Percentiles rank a stretch among this genome's conserved stretches.
Conservation (phyloP, 1,140 invertebrate species). For the Pantala flavescens region DNA sequence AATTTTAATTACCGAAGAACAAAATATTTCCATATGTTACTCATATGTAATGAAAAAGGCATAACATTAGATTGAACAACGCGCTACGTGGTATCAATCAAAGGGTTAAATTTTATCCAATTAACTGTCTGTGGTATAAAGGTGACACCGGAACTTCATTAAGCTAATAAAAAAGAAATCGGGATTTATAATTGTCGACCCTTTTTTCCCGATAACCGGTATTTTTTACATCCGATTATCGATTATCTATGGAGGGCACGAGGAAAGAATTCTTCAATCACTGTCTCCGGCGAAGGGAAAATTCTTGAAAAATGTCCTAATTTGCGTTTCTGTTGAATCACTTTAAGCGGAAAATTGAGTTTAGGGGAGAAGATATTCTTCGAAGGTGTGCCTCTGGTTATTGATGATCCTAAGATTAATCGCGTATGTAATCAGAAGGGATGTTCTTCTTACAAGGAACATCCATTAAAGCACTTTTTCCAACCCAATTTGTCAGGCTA, state of each 20-base stretch:
- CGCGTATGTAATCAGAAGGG: neutral
- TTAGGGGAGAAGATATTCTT: neutral
- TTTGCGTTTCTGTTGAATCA: neutral
- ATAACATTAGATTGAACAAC: too few relatives aligned
- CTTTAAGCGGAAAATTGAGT: neutral
- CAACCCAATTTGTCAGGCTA: too few relatives aligned
- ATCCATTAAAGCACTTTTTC: neutral
- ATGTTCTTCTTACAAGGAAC: neutral
- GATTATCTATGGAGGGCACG: neutral
- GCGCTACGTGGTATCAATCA: too few relatives aligned
- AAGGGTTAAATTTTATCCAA: too few relatives aligned
- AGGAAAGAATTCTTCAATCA: neutral
- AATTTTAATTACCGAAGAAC: too few relatives aligned
- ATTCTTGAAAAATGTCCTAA: constrained; percentile 4
- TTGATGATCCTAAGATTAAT: constrained; percentile 7
- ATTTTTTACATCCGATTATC: neutral
- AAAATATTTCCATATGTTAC: too few relatives aligned
- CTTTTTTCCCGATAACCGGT: too few relatives aligned
- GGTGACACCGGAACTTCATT: too few relatives aligned
- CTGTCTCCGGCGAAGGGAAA: neutral
- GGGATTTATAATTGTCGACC: too few relatives aligned
- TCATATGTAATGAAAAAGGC: too few relatives aligned
- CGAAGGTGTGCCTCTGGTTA: neutral
- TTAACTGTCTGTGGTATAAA: too few relatives aligned
- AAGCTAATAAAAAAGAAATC: too few relatives aligned